Base-by-base conservation (phyloP, 2,888 invertebrate genomes). In the Macrosiphum euphorbiae region DNA sequence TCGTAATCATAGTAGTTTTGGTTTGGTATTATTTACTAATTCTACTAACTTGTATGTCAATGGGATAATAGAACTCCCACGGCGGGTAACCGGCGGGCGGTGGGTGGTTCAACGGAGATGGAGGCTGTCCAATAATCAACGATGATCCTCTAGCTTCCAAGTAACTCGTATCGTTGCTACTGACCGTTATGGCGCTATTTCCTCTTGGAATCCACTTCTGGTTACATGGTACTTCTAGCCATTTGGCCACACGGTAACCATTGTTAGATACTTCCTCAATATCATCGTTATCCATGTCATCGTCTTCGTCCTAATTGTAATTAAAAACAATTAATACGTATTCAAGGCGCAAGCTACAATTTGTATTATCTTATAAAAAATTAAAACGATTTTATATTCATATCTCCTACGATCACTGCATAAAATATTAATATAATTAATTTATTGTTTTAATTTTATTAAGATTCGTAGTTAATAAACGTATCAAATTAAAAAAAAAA, bases 81-180 rank as follows among this genome's bases (percentile, higher is more conserved):
- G 96, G 95, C 91, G 95, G 92, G 26, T 94, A 92, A 3, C 94
- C 94, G 86, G 94, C 41, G 24, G 94, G 90, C 44, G 90, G 85
- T 67, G 94, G 90, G n/a, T 94, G 94, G 85, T 94, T 94, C 41
- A 94, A 87, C 11, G 90, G 94, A 24, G 96, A 95, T 95, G 97
- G 97, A 94, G 97, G 97, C 95, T 97, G 96, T 94, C 98, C 97
- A 96, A 98, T 96, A 94, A 97, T 97, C 95, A 98, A 97, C 85
- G 98, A 97, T 44, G 98, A 98, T 95, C 97, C 98, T 91, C 98
- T 97, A 91, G 98, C 97, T 96, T 98, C 98, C 95, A 98, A 96
- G 95, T 98, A 98, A 94, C 98, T 98, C 95, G 98, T 98, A 94
- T 97, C 98, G 78, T 98, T 98, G 95, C 98, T 98, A 95, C 98